Evolutionary conservation across 2,113 vertebrate genomes (phyloP).

Genomic region (Rhinichthys klamathensis): DNA sequence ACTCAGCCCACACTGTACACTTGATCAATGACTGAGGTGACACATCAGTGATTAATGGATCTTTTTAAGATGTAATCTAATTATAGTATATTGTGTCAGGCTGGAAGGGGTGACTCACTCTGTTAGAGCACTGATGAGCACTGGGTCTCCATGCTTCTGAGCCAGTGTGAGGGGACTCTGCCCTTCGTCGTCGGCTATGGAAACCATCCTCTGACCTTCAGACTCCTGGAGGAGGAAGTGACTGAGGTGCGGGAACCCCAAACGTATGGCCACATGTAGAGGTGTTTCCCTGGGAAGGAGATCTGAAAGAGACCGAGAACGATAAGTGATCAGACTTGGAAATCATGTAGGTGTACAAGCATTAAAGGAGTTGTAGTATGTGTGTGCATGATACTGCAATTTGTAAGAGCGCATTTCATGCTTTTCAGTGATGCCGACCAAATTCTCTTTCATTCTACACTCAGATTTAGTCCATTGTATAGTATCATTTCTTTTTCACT

Average conservation of each 20-base stretch:
- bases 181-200: conserved; percentile 77
- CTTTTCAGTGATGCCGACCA: neutral
- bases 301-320: conserved; percentile 59
- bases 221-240: conserved; percentile 80
- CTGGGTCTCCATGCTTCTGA: conserved; percentile 65
- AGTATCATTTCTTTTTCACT: neutral
- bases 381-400: neutral
- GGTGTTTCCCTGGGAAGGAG: conserved; percentile 76
- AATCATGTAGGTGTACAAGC: neutral
- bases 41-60: neutral
- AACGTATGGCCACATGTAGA: conserved; percentile 79
- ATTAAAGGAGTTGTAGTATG: neutral
- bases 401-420: neutral
- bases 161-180: conserved; percentile 78
- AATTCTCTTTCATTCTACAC: neutral
- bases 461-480: neutral
- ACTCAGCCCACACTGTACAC: conserved; percentile 15
- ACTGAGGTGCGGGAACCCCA: conserved; percentile 79
- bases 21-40: neutral
- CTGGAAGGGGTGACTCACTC: conserved; percentile 70
- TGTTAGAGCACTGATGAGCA: conserved; percentile 70
- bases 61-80: neutral
- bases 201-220: conserved; percentile 72
- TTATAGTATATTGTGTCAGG: conserved; percentile 2
- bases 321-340: neutral